A percentile compares a stretch with the other conserved stretches of the same genome.
These are phyloP conservation scores for Lipotes vexillifer DNA, from an alignment of 2,113 vertebrate species.

Conservation along the genomic window DNA sequence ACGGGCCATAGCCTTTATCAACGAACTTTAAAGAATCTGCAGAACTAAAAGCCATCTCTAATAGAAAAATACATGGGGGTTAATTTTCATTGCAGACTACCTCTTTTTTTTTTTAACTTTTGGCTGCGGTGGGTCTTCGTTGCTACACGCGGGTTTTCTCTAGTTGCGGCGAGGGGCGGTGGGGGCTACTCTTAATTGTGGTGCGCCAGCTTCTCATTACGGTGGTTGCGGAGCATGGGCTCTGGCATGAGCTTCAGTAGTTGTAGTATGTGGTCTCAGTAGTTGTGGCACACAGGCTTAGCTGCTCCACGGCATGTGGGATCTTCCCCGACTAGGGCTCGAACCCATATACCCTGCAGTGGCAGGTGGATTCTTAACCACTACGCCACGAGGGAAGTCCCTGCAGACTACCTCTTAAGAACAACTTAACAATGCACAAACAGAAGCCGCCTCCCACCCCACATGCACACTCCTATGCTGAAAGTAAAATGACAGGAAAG, in stretches of 20 bases:
- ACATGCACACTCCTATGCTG: background rate
- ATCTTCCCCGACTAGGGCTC: no score
- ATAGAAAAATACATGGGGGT: background rate
- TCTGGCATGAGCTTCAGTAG: no score
- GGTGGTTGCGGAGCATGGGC: no score
- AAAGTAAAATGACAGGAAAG: background rate
- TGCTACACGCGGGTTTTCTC: no score
- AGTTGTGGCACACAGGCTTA: no score
- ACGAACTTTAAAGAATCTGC: background rate
- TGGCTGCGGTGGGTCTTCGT: no score
- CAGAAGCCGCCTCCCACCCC: background rate
- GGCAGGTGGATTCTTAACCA: no score
- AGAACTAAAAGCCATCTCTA: background rate
- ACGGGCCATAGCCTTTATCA: background rate
- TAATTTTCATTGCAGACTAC: background rate
- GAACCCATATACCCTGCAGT: no score
- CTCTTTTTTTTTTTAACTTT: no score
- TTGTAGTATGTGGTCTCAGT: no score
- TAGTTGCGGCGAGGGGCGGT: fast-evolving
- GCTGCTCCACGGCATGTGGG: no score
- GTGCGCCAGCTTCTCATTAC: fast-evolving
- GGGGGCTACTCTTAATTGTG: no score
- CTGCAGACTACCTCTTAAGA: background rate
- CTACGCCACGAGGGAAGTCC: background rate
- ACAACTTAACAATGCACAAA: background rate